Evolutionary conservation across 2,888 invertebrate genomes (phyloP).

Genomic region (Siphonodentalium dalli): DNA sequence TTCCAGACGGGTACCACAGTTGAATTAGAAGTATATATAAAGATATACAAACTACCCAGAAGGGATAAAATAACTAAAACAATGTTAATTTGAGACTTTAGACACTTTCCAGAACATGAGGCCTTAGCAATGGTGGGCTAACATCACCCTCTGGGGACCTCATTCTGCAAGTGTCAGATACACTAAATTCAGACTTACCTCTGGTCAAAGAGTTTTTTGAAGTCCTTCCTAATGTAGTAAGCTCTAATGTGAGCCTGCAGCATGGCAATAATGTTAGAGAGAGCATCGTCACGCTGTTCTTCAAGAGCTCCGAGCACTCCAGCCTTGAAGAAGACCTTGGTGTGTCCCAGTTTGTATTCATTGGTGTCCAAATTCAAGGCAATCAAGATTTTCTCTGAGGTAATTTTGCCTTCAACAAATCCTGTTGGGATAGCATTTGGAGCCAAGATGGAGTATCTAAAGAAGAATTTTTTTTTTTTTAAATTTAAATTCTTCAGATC

Average conservation of each 20-base stretch:
- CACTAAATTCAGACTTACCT: too few relatives aligned
- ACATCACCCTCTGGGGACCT: too few relatives aligned
- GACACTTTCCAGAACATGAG: too few relatives aligned
- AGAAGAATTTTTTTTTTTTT: constrained; percentile 1
- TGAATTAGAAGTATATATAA: too few relatives aligned
- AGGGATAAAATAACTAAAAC: too few relatives aligned
- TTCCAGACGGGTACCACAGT: background rate
- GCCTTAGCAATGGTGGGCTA: constrained; percentile 74
- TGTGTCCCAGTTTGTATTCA: constrained; percentile 96
- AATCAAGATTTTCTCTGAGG: constrained; percentile 72
- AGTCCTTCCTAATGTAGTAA: constrained; percentile 75
- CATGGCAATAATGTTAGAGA: constrained; percentile 95
- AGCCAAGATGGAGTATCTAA: constrained; percentile 94
- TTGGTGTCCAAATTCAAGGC: constrained; percentile 83
- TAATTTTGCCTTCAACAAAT: constrained; percentile 70
- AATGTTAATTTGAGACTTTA: too few relatives aligned
- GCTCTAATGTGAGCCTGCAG: constrained; percentile 88
- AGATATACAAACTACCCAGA: too few relatives aligned
- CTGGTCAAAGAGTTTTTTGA: constrained; percentile 98
- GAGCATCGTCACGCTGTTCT: constrained; percentile 99
- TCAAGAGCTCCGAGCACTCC: constrained; percentile 99
- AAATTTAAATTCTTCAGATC: background rate
- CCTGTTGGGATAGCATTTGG: constrained; percentile 76
- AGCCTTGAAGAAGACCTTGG: constrained; percentile 99
- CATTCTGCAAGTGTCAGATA: too few relatives aligned